Percentiles rank a stretch among this genome's conserved stretches.
Evolutionary conservation across 2,113 vertebrate genomes (phyloP).

Genomic region (Xyrauchen texanus): DNA sequence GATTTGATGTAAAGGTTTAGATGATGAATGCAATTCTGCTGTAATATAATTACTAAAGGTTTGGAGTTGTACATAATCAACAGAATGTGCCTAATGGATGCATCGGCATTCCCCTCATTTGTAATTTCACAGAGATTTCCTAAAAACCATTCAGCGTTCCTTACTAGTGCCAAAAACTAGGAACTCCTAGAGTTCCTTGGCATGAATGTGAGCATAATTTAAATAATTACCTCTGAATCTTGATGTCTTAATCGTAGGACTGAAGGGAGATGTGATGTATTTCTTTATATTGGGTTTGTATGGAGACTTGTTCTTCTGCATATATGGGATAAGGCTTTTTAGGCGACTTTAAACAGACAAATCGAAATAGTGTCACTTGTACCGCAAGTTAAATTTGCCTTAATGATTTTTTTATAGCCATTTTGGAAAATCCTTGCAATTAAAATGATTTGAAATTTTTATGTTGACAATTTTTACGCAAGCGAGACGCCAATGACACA

Average conservation of each 20-base stretch:
- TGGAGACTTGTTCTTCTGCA: background rate
- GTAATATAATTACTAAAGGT: background rate
- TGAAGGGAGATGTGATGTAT: background rate
- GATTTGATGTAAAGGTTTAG: background rate
- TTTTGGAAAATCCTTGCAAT: background rate
- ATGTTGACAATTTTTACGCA: background rate
- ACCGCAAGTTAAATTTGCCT: background rate
- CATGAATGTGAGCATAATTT: background rate
- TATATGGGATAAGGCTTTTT: background rate
- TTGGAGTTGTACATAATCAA: background rate
- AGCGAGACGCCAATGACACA: background rate
- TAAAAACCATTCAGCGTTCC: background rate
- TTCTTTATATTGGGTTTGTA: background rate
- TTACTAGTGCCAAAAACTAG: constrained; percentile 24
- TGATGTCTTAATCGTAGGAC: constrained; percentile 25
- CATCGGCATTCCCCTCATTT: constrained; percentile 1
- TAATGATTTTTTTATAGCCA: background rate
- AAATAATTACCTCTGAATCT: background rate
- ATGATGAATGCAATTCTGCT: background rate
- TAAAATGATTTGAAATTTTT: background rate
- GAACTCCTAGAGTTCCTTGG: background rate
- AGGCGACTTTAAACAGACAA: background rate
- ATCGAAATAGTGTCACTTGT: background rate
- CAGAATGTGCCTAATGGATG: constrained; percentile 6
- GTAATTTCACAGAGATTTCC: background rate